These are phyloP conservation scores for Catharus minimus DNA, from an alignment of 2,113 vertebrate species.

Conservation along the genomic window DNA sequence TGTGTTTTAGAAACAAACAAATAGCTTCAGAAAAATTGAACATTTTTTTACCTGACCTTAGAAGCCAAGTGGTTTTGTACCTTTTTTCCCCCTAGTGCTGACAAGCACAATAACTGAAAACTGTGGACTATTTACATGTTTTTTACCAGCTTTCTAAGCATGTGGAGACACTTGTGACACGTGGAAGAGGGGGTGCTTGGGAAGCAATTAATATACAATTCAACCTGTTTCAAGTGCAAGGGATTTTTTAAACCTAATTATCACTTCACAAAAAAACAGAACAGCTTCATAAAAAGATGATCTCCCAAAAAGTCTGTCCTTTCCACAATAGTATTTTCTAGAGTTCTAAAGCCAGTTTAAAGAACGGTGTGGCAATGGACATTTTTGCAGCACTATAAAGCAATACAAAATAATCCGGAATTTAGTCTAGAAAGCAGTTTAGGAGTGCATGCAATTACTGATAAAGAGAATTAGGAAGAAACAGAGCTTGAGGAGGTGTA, in stretches of 20 bases:
- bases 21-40: neutral
- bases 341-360: neutral
- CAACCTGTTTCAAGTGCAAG: neutral
- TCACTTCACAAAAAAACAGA: neutral
- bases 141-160: neutral
- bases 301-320: neutral
- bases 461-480: neutral
- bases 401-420: neutral
- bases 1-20: neutral
- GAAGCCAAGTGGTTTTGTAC: neutral
- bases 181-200: fast-evolving
- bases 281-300: neutral
- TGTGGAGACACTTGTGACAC: neutral
- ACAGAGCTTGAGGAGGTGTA: neutral
- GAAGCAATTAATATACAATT: neutral
- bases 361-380: neutral
- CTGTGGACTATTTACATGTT: neutral
- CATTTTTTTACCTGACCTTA: neutral
- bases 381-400: neutral
- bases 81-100: neutral
- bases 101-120: neutral
- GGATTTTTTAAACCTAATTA: neutral
- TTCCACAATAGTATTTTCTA: neutral
- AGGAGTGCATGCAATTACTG: neutral
- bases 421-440: neutral